phyloP scores from a whole-genome alignment of 2,888 invertebrate genomes.

The Drosophila fulvimacula region DNA sequence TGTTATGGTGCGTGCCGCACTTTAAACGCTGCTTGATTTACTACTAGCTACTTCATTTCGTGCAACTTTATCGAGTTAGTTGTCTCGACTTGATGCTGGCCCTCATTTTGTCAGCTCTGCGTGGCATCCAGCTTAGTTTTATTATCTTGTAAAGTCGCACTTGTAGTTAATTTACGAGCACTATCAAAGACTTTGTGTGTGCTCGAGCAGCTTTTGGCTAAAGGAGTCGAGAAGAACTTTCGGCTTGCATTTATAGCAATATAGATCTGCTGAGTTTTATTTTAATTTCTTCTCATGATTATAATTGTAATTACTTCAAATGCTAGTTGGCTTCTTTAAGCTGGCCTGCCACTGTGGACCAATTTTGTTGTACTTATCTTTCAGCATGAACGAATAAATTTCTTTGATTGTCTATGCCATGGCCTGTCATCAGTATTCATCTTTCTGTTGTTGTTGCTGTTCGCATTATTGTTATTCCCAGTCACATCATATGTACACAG shows the following conservation, averaged over 20 bases:
- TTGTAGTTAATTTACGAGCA: constrained; percentile 34
- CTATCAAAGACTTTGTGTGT: constrained; percentile 15
- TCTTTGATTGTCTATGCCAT: constrained; percentile 31
- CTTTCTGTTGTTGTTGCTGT: constrained; percentile 14
- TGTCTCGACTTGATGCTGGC: constrained; percentile 13
- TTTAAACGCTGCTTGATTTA: constrained; percentile 51
- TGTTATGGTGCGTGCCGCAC: constrained; percentile 45
- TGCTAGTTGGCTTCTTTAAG: background rate
- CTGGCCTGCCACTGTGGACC: background rate
- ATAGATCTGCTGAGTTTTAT: background rate
- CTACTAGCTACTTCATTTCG: constrained; percentile 30
- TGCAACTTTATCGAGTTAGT: constrained; percentile 32
- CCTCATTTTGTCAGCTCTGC: constrained; percentile 10
- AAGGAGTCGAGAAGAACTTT: background rate
- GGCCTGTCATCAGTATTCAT: constrained; percentile 34
- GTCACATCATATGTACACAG: constrained; percentile 20
- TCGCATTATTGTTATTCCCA: constrained; percentile 35
- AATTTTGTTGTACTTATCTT: constrained; percentile 38
- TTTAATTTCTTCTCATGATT: background rate
- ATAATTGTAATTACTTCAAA: background rate
- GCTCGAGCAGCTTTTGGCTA: background rate
- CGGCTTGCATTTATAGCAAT: background rate
- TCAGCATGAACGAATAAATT: constrained; percentile 38
- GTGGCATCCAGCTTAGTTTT: constrained; percentile 33
- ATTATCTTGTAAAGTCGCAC: constrained; percentile 33